Conservation (phyloP, 92 coral and sea anemone genomes). For the Palythoa heliodiscus region DNA sequence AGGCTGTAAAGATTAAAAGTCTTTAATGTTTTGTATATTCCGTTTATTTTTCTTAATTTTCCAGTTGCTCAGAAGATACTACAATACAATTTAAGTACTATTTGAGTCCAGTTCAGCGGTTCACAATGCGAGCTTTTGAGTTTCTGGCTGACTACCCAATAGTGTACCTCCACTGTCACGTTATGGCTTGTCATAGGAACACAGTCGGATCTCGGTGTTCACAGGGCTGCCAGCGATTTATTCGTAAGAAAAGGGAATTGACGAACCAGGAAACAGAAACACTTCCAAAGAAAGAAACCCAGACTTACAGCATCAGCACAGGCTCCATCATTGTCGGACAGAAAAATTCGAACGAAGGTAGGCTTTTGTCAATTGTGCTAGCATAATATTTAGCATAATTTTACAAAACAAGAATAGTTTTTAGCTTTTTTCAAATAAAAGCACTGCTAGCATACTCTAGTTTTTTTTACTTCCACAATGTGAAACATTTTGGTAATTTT, state of each 20-base stretch:
- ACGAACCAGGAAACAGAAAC: not conserved
- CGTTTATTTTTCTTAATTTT: not conserved
- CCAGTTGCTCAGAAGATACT: slow-evolving; percentile 49
- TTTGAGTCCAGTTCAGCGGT: slow-evolving; percentile 31
- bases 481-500: too few relatives aligned
- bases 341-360: not conserved
- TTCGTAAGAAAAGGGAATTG: slow-evolving; percentile 35
- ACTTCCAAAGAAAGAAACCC: slow-evolving; percentile 31
- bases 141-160: slow-evolving; percentile 45
- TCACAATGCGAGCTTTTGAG: slow-evolving; percentile 47
- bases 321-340: slow-evolving; percentile 14
- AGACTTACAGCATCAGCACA: slow-evolving; percentile 20
- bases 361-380: too few relatives aligned
- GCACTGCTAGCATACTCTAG: too few relatives aligned
- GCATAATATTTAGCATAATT: too few relatives aligned
- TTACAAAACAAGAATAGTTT: too few relatives aligned
- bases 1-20: too few relatives aligned
- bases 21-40: too few relatives aligned
- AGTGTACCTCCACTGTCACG: slow-evolving; percentile 35
- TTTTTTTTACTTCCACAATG: too few relatives aligned
- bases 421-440: too few relatives aligned
- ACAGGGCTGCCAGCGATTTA: slow-evolving; percentile 48
- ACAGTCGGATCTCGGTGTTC: too few relatives aligned
- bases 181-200: too few relatives aligned
- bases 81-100: slow-evolving; percentile 29